These are phyloP conservation scores for Leucophenga maculata DNA, from an alignment of 2,888 invertebrate genomes.

Conservation along the genomic window DNA sequence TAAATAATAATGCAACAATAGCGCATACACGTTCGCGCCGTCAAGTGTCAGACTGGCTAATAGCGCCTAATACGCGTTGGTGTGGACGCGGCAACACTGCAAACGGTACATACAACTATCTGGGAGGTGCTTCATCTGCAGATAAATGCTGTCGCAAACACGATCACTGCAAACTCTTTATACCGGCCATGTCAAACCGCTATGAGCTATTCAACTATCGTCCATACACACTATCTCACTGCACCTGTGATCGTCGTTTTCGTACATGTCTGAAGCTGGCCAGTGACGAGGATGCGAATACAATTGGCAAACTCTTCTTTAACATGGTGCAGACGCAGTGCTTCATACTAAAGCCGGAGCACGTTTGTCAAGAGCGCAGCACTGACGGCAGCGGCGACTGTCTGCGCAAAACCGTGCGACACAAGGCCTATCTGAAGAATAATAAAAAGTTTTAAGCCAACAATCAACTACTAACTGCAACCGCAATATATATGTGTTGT, in stretches of 20 bases:
- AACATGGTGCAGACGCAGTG: constrained; percentile 96
- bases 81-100: constrained; percentile 92
- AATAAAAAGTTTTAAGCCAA: constrained; percentile 74
- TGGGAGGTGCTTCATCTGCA: constrained; percentile 87
- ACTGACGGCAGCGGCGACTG: constrained; percentile 85
- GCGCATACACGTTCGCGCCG: constrained; percentile 57
- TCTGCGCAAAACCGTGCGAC: constrained; percentile 77
- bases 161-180: constrained; percentile 89
- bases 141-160: constrained; percentile 92
- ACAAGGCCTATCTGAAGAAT: constrained; percentile 82
- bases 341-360: constrained; percentile 86
- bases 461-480: no score
- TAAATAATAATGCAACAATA: neutral
- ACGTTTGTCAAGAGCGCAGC: constrained; percentile 84
- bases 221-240: constrained; percentile 91
- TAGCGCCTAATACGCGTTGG: constrained; percentile 94
- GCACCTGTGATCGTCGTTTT: constrained; percentile 92
- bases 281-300: constrained; percentile 87
- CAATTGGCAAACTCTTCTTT: constrained; percentile 95
- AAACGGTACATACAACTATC: constrained; percentile 80
- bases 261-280: constrained; percentile 92
- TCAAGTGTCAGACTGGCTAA: constrained; percentile 77
- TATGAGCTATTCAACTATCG: constrained; percentile 92
- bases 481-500: no score
- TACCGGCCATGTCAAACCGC: constrained; percentile 86